Percentiles rank a stretch among this genome's conserved stretches.
phyloP scores from a whole-genome alignment of 1,140 invertebrate species.

The Zaprionus gabonicus region DNA sequence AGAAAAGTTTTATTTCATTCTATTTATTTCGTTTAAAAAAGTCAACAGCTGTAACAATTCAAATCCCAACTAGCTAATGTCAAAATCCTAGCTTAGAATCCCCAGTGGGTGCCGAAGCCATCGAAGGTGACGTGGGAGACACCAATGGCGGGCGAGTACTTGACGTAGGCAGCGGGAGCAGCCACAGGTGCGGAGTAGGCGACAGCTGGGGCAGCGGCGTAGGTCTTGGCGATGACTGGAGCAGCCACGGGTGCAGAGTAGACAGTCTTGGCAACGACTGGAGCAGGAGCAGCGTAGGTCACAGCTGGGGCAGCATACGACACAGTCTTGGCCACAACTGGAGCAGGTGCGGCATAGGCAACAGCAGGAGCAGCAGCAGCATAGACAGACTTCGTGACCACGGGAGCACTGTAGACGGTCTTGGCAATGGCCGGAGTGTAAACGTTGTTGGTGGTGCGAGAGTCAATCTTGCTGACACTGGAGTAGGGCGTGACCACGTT shows the following conservation, averaged over 20 bases:
- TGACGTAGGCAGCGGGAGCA: conserved; percentile 77
- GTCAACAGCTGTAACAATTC: conserved; percentile 38
- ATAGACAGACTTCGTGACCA: conserved; percentile 66
- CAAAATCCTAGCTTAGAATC: conserved; percentile 75
- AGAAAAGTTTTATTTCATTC: neutral
- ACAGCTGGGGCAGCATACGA: conserved; percentile 65
- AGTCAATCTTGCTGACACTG: conserved; percentile 87
- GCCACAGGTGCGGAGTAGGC: conserved; percentile 71
- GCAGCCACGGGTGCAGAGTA: conserved; percentile 55
- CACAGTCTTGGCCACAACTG: conserved; percentile 81
- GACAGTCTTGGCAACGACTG: conserved; percentile 57
- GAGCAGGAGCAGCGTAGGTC: conserved; percentile 65
- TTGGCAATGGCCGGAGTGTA: conserved; percentile 73
- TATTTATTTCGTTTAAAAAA: conserved; percentile 58
- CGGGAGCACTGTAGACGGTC: conserved; percentile 76
- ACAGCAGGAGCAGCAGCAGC: conserved; percentile 79
- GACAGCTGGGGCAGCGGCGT: conserved; percentile 71
- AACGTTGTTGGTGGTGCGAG: conserved; percentile 87
- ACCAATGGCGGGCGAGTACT: conserved; percentile 85
- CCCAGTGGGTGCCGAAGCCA: conserved; percentile 85
- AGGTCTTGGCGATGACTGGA: conserved; percentile 51
- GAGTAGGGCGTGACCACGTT: conserved; percentile 88
- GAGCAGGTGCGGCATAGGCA: conserved; percentile 86
- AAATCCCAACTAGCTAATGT: conserved; percentile 22
- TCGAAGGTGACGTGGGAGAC: conserved; percentile 86